Base-by-base conservation (phyloP, 2,888 invertebrate genomes). In the Conistra vaccinii region DNA sequence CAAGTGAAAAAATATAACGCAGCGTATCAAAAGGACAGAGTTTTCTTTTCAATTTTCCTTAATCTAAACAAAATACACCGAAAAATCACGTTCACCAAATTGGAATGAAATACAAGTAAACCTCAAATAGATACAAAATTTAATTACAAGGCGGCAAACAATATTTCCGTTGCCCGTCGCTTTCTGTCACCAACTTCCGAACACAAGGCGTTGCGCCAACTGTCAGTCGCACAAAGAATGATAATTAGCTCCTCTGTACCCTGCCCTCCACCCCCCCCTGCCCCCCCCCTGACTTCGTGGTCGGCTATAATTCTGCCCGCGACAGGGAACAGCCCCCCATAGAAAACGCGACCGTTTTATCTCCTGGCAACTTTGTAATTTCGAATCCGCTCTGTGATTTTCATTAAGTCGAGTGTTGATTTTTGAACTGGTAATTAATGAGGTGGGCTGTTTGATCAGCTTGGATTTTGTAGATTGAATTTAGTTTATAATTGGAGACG, bases 201-300 rank as follows among this genome's bases (percentile, higher is more conserved):
- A 75, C 45, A 75, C 80, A 80, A 81, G 78, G 67, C 81, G 73
- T 73, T 61, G 67, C 74, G 45, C 79, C 63, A 69, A 75, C 87
- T 87, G 87, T 87, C 88, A 88, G 23, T 80, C 85, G 84, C 87
- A 88, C 83, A 88, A 88, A 86, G 87, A 88, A 88, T 88, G 51
- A 85, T 88, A 88, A 88, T 88, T 88, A 88, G 85, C 81, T 78
- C 74, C 69, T 72, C 78, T 77, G 73, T 65, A 42, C 53, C 69
- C 73, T 61, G 32, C 29, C 39, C 51, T 23, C 20, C 45, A 14
- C 65, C 60, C 45, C 17, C 65, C 60, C 1, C 29, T 55, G 14
- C n/a, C 2, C 23, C 7, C 35, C 26, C 42, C 53, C 26, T 14
- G 32, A 14, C 75, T 10, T 60, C 61, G 17, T 58, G 72, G 63